A percentile compares a stretch with the other conserved stretches of the same genome.
phyloP scores from a whole-genome alignment of 2,113 vertebrate genomes.

The Neotragus pygmaeus region DNA sequence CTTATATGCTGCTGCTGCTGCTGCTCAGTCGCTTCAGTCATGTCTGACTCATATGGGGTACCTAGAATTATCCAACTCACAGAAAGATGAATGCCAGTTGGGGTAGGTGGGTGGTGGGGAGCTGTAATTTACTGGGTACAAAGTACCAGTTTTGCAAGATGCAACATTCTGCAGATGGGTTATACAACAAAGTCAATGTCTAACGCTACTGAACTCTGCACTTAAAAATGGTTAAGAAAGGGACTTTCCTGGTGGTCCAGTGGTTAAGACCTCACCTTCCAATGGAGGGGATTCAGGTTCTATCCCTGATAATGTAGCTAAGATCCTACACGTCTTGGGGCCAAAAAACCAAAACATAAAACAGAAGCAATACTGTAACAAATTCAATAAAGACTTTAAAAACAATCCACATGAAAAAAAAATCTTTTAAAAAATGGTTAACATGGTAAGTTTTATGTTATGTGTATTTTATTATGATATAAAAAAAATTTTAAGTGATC shows the following conservation, averaged over 20 bases:
- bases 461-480: background rate
- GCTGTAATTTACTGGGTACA: background rate
- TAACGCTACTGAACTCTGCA: background rate
- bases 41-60: background rate
- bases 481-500: accelerated
- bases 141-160: background rate
- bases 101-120: background rate
- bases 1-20: background rate
- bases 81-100: background rate
- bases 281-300: background rate
- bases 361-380: background rate
- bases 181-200: background rate
- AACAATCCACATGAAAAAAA: background rate
- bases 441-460: background rate
- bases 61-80: background rate
- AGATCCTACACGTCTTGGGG: background rate
- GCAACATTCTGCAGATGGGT: background rate
- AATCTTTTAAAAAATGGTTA: background rate
- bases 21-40: background rate
- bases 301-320: background rate
- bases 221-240: background rate
- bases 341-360: background rate
- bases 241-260: background rate
- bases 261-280: background rate
- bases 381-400: background rate